A percentile compares a stretch with the other conserved stretches of the same genome.
Evolutionary conservation across 2,797 vertebrate species (phyloP).

Genomic region (Erpetoichthys calabaricus): DNA sequence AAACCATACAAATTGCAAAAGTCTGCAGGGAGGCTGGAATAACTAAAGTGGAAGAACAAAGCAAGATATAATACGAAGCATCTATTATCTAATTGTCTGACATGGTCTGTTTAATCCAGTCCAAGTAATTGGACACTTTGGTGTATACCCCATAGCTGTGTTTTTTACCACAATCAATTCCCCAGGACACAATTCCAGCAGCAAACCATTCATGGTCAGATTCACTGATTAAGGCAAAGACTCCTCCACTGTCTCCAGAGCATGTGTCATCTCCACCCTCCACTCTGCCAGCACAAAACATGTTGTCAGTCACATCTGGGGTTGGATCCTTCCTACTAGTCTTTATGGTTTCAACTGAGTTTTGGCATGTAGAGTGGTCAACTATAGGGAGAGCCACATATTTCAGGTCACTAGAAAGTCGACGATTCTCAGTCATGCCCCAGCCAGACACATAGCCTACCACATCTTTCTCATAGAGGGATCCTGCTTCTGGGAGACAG

Average conservation of each 20-base stretch:
- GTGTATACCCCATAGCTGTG: conserved; percentile 38
- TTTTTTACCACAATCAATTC: conserved; percentile 17
- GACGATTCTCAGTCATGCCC: background rate
- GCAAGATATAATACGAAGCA: too few relatives aligned
- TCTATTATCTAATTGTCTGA: conserved; percentile 20
- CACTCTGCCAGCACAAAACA: conserved; percentile 40
- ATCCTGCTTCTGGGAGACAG: conserved; percentile 30
- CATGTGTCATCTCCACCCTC: conserved; percentile 32
- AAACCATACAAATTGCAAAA: too few relatives aligned
- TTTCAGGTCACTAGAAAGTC: conserved; percentile 16
- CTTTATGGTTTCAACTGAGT: rapidly evolving
- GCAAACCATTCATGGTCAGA: conserved; percentile 21
- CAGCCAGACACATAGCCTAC: conserved; percentile 35
- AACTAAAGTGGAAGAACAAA: too few relatives aligned
- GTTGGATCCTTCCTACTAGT: rapidly evolving
- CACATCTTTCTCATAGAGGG: conserved; percentile 1
- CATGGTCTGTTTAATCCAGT: conserved; percentile 39
- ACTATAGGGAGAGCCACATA: conserved; percentile 30
- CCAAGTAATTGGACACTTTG: conserved; percentile 29
- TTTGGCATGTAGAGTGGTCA: conserved; percentile 17
- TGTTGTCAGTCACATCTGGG: conserved; percentile 30
- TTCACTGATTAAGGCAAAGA: conserved; percentile 19
- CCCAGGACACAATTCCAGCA: conserved; percentile 45
- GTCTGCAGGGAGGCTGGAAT: too few relatives aligned
- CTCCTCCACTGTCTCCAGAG: conserved; percentile 28